Evolutionary conservation across 2,888 invertebrate genomes (phyloP), one percentile per base, ranked within the genome.

Genomic region (Lycia hirtaria): DNA sequence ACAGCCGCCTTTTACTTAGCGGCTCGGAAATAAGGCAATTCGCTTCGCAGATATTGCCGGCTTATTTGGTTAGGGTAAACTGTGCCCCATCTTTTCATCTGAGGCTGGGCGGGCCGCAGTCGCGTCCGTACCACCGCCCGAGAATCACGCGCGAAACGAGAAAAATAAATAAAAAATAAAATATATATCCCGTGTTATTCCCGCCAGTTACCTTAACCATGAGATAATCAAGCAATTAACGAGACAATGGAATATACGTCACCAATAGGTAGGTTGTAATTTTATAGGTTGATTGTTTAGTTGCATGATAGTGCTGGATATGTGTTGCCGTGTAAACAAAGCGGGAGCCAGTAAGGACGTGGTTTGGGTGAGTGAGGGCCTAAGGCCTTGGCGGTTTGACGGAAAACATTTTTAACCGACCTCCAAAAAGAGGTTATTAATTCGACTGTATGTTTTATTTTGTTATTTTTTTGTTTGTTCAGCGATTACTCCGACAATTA

Each of bases 211-310:
- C 66, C 60, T 64, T 65, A 67, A 69, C 64, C 61, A 56, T 62
- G 64, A 63, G 57, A 67, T 61, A 57, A 33, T 33, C 35, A 58
- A 60, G 58, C 78, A 81, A 82, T 85, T 81, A 83, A 54, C 61
- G 57, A 78, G 78, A 88, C 86, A 88, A 88, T 88, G 87, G 84
- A 77, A 54, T 75, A 75, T 64, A 78, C 86, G 81, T 85, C 87
- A 81, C 75, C 74, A 64, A 72, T 75, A 83, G 85, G 83, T 84
- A 83, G 78, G 70, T 65, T 62, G 62, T 75, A 72, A 78, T 76
- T 77, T 72, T 72, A 67, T 69, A 57, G 62, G 61, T 51, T 24
- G 48, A 69, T 75, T 78, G 78, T 76, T 72, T 68, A 68, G 56
- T 68, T 55, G 59, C 56, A 56, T 44, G 20, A 20, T 56, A 9